A percentile compares a stretch with the other conserved stretches of the same genome.
phyloP scores from a whole-genome alignment of 2,113 vertebrate genomes.

The Amazona guildingii region DNA sequence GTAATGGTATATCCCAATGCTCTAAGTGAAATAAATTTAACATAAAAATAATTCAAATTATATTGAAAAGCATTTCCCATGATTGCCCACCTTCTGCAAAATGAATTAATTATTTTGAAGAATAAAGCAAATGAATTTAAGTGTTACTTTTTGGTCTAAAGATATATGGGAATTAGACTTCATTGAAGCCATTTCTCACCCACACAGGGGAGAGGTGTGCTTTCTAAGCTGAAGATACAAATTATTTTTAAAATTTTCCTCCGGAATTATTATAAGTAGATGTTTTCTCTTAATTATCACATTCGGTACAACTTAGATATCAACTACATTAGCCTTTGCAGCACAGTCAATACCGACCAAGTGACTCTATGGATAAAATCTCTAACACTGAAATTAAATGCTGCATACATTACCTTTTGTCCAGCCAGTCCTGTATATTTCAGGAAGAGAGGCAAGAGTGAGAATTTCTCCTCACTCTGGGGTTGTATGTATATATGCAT shows the following conservation, averaged over 20 bases:
- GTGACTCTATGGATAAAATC: neutral
- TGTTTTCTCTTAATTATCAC: neutral
- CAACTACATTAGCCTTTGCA: neutral
- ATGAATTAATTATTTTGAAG: neutral
- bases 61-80: neutral
- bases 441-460: neutral
- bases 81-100: neutral
- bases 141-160: neutral
- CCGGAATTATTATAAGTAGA: neutral
- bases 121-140: neutral
- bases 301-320: neutral
- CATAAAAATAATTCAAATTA: neutral
- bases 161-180: neutral
- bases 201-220: fast-evolving
- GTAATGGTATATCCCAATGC: neutral
- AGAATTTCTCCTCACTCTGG: neutral
- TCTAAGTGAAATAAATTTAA: neutral
- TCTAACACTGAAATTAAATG: neutral
- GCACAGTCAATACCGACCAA: neutral
- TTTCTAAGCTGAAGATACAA: neutral
- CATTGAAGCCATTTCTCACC: neutral
- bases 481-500: neutral
- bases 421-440: neutral
- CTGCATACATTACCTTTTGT: slow-evolving; percentile 26
- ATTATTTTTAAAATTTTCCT: neutral